Evolutionary conservation across 2,113 vertebrate species (phyloP).

Genomic region (Stictonetta naevosa): DNA sequence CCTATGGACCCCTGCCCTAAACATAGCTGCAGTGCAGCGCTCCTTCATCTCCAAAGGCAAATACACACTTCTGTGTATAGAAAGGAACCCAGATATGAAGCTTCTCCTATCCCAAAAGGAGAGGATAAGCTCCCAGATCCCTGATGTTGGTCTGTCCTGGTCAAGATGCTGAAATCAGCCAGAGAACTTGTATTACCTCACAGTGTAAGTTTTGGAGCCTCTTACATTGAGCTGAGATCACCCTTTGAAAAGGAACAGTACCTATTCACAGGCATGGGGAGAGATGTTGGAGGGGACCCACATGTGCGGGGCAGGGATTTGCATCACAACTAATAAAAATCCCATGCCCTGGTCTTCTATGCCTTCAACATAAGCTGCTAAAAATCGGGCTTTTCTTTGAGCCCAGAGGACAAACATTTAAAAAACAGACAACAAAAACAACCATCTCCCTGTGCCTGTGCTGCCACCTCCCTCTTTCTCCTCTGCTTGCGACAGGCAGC

Average conservation of each 20-base stretch:
- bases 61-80: neutral
- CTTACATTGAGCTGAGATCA: neutral
- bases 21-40: neutral
- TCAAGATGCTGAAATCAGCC: neutral
- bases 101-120: neutral
- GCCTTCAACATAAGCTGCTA: neutral
- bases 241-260: neutral
- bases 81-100: neutral
- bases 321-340: neutral
- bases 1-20: neutral
- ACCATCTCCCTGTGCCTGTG: neutral
- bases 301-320: neutral
- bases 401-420: neutral
- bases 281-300: neutral
- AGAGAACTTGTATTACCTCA: neutral
- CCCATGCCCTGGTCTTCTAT: neutral
- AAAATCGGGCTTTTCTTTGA: neutral
- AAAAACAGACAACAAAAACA: neutral
- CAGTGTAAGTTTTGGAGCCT: neutral
- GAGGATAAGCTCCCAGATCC: neutral
- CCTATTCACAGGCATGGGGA: neutral
- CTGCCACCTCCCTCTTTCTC: slow-evolving; percentile 46
- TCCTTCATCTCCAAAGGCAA: neutral
- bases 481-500: slow-evolving; percentile 12
- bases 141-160: neutral